Percentiles rank a stretch among this genome's conserved stretches.
phyloP scores from a whole-genome alignment of 1,140 invertebrate species.

The Nixonia krombeini region DNA sequence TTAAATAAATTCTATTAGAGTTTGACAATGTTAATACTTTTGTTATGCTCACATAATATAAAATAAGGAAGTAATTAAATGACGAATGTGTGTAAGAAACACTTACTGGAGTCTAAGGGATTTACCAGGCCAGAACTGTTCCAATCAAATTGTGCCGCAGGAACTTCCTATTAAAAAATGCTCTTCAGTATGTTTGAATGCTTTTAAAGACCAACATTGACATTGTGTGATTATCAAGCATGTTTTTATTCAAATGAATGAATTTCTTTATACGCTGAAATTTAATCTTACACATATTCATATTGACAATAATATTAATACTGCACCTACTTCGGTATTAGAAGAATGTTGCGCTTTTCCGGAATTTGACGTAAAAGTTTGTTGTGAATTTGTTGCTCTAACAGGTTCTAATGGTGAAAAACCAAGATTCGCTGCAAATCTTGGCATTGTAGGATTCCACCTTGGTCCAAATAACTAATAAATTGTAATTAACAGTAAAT shows the following conservation, averaged over 20 bases:
- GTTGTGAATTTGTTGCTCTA: conserved; percentile 71
- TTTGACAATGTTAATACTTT: too few species aligned
- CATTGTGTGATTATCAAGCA: too few species aligned
- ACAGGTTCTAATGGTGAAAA: conserved; percentile 82
- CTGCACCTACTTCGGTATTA: conserved; percentile 56
- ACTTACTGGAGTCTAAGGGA: conserved; percentile 78
- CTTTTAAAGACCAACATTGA: too few species aligned
- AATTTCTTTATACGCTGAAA: too few species aligned
- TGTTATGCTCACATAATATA: too few species aligned
- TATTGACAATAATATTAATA: too few species aligned
- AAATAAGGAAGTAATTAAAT: too few species aligned
- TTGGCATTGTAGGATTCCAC: conserved; percentile 83
- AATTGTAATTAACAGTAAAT: too few species aligned
- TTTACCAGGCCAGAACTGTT: conserved; percentile 76
- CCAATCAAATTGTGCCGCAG: conserved; percentile 79
- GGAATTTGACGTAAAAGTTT: conserved; percentile 38
- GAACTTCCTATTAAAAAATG: conserved; percentile 69
- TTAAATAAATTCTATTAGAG: too few species aligned
- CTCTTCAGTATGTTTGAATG: conserved; percentile 10
- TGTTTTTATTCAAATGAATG: too few species aligned
- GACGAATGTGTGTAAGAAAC: conserved; percentile 37
- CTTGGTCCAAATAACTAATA: conserved; percentile 83
- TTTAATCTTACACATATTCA: too few species aligned
- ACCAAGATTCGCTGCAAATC: conserved; percentile 84
- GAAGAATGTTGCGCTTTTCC: conserved; percentile 54